Base-by-base conservation (phyloP, 2,888 invertebrate species). In the Dione juno region DNA sequence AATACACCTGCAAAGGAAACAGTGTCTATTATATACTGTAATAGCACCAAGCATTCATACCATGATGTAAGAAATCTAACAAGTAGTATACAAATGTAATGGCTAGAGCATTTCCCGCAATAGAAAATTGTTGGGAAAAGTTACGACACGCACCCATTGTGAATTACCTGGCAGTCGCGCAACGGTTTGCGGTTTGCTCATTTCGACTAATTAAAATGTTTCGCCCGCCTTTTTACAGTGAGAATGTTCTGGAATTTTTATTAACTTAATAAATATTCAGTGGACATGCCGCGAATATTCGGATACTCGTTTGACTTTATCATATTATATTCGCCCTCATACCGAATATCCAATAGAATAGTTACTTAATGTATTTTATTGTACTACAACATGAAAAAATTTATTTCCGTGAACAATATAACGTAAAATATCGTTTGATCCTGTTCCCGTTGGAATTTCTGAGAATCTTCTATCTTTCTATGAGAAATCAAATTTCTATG, bases 61-160 rank as follows among this genome's bases (percentile, higher is more conserved):
- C 21, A 35, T 61, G 43, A 61, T 35, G 61, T 61, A 61, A 61
- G 61, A 45, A 45, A 35, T 28, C 35, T 52, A 64, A 64, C 64
- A 43, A 54, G 43, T 61, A 53, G 63, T 53, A 54, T 40, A 69
- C 57, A 37, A 57, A 63, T 50, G 54, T 50, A 70, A 71, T 41
- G 68, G 57, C 48, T 11, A 40, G 45, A 9, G 65, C 66, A 71
- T 73, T 73, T 73, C 71, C 73, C 66, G 70, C 71, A 68, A 73
- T 63, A 63, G 66, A 71, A 71, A 73, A 73, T 52, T 45, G 73
- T 73, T 68, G 73, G 43, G 73, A 73, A 71, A 68, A 73, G 41
- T 71, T 71, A 57, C 70, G 57, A 71, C 71, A 70, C 54, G 50
- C 41, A 45, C 14, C 69, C 57, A 73, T 73, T 73, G 72, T 73